phyloP scores from a whole-genome alignment of 2,797 vertebrate species.

The Sebastes cheni region DNA sequence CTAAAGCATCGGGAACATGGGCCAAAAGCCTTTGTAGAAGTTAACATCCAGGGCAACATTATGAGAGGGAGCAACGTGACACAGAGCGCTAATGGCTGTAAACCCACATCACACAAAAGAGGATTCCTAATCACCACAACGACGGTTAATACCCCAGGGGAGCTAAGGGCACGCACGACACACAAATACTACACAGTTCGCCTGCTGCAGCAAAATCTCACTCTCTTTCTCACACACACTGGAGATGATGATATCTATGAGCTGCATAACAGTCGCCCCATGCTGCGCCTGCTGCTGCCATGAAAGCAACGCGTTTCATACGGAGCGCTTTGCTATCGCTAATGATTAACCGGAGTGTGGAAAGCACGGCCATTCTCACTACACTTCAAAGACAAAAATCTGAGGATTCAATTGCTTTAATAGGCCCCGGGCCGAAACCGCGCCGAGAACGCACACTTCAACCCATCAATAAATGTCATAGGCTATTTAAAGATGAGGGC shows the following conservation, averaged over 20 bases:
- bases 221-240: not conserved
- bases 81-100: conserved; percentile 41
- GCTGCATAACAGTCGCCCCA: conserved; percentile 7
- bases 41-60: conserved; percentile 30
- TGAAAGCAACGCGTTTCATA: conserved; percentile 22
- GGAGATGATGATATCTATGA: conserved; percentile 18
- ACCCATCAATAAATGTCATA: conserved; percentile 57
- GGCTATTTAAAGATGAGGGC: conserved; percentile 59
- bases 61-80: conserved; percentile 12
- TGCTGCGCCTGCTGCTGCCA: conserved; percentile 7
- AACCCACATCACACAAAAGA: conserved; percentile 23
- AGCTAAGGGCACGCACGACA: not conserved
- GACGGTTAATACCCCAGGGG: conserved; percentile 21
- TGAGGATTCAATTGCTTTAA: conserved; percentile 60
- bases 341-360: conserved; percentile 49
- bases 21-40: conserved; percentile 40
- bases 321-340: conserved; percentile 33
- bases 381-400: conserved; percentile 62
- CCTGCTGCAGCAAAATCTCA: not conserved
- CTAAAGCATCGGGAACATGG: not conserved
- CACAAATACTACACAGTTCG: not conserved
- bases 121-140: conserved; percentile 34
- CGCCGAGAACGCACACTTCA: conserved; percentile 29
- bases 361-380: conserved; percentile 14
- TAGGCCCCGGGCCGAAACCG: conserved; percentile 20